A percentile compares a stretch with the other conserved stretches of the same genome.
phyloP scores from a whole-genome alignment of 2,113 vertebrate genomes.

The Ptilorrhoa leucosticta region DNA sequence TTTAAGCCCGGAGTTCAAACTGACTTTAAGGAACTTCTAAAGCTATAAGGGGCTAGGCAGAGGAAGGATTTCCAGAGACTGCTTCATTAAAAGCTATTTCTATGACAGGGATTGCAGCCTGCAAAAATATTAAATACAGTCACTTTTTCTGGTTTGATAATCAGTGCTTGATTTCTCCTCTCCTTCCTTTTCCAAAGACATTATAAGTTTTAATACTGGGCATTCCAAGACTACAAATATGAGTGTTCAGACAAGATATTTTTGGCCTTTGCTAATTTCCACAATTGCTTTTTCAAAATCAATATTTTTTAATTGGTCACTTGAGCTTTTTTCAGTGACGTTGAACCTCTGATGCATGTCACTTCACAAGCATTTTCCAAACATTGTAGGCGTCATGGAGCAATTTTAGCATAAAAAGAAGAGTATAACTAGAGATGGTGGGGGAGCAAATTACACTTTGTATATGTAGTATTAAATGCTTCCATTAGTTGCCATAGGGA shows the following conservation, averaged over 20 bases:
- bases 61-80: neutral
- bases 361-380: conserved; percentile 59
- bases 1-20: neutral
- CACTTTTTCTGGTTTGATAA: neutral
- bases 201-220: neutral
- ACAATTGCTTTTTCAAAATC: neutral
- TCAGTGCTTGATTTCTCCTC: neutral
- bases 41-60: neutral
- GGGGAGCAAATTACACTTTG: conserved; percentile 46
- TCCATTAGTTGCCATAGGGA: conserved; percentile 80
- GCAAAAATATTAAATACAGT: neutral
- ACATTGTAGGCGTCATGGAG: conserved; percentile 57
- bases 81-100: neutral
- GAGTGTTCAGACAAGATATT: neutral
- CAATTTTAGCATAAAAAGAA: conserved; percentile 71
- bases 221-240: neutral
- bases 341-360: conserved; percentile 50
- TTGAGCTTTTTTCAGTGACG: conserved; percentile 45
- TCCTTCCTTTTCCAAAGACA: neutral
- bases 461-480: conserved; percentile 72
- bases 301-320: conserved; percentile 26
- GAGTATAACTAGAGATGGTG: conserved; percentile 50
- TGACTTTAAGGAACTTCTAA: conserved; percentile 2
- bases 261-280: neutral
- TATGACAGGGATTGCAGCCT: neutral